phyloP scores from a whole-genome alignment of 2,797 vertebrate genomes.

The Pangasius mekongensis region DNA sequence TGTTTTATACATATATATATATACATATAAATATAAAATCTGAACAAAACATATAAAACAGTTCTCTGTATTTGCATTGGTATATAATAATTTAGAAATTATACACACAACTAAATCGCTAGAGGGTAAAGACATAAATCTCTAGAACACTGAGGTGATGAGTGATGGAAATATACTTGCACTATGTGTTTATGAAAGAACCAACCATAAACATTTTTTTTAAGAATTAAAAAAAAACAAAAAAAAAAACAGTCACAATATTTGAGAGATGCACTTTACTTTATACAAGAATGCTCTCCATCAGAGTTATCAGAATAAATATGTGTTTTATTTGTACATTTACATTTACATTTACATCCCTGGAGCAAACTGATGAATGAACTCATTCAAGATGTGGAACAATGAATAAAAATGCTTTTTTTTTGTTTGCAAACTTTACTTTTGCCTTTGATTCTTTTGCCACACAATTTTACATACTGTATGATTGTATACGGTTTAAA shows the following conservation, averaged over 20 bases:
- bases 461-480: background rate
- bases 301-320: conserved; percentile 47
- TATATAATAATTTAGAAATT: conserved; percentile 12
- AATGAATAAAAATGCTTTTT: conserved; percentile 29
- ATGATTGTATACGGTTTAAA: background rate
- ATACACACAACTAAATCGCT: background rate
- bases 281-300: conserved; percentile 42
- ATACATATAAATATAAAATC: background rate
- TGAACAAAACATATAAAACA: background rate
- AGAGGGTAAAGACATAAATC: background rate
- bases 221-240: conserved; percentile 29
- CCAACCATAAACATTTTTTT: conserved; percentile 34
- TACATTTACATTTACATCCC: conserved; percentile 25
- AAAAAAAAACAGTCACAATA: conserved; percentile 37
- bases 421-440: background rate
- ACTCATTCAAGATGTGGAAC: conserved; percentile 39
- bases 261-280: conserved; percentile 59
- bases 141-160: conserved; percentile 15
- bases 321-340: conserved; percentile 54
- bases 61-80: conserved; percentile 6
- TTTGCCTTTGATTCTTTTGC: background rate
- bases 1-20: background rate
- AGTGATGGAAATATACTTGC: conserved; percentile 57
- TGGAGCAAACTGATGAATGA: conserved; percentile 38
- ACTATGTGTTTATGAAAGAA: conserved; percentile 58